phyloP scores from a whole-genome alignment of 2,113 vertebrate species.

The Gallinago media region DNA sequence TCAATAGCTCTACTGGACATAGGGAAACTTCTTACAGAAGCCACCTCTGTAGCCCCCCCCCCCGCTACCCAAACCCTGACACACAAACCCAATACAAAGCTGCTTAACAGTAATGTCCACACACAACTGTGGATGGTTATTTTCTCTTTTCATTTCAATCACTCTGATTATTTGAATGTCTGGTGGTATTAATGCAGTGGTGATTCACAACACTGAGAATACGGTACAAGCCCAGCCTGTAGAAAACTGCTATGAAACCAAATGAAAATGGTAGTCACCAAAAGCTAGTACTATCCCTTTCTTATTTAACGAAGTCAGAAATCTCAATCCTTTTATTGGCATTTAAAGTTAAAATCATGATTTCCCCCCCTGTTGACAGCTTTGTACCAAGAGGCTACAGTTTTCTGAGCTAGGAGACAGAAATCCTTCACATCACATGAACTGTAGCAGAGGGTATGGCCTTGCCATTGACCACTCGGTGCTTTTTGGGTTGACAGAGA shows the following conservation, averaged over 20 bases:
- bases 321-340: neutral
- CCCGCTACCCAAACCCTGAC: neutral
- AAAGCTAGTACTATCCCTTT: neutral
- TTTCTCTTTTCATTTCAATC: neutral
- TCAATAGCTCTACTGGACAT: neutral
- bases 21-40: neutral
- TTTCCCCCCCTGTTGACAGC: neutral
- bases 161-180: neutral
- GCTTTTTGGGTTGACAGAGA: neutral
- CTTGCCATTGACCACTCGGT: accelerated
- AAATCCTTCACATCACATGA: neutral
- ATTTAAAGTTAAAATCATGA: neutral
- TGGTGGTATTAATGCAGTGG: neutral
- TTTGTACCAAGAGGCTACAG: neutral
- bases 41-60: neutral
- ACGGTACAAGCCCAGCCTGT: neutral
- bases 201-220: neutral
- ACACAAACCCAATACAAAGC: neutral
- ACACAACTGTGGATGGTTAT: neutral
- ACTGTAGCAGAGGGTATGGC: neutral
- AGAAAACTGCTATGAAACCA: neutral
- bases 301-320: neutral
- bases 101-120: neutral
- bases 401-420: neutral
- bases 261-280: neutral